Conservation (phyloP, 2,888 invertebrate genomes). For the Erannis defoliaria region DNA sequence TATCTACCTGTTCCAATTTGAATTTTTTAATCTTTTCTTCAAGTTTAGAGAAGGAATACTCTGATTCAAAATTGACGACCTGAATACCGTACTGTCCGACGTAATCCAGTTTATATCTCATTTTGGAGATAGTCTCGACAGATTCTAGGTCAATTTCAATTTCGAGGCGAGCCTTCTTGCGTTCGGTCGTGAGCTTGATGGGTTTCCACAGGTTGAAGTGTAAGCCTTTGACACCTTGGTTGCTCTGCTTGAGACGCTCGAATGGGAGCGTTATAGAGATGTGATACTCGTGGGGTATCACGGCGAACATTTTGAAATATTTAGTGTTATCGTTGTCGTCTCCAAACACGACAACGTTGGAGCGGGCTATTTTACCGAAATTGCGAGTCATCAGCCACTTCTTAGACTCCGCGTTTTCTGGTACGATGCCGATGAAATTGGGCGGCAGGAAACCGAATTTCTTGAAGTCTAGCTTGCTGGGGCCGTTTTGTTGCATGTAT, state of each 20-base stretch:
- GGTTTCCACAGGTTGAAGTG: slow-evolving; percentile 71
- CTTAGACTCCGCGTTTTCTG: slow-evolving; percentile 69
- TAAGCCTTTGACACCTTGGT: slow-evolving; percentile 69
- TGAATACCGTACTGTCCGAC: slow-evolving; percentile 47
- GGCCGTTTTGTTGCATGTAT: slow-evolving; percentile 61
- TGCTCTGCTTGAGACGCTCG: slow-evolving; percentile 65
- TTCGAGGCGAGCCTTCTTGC: slow-evolving; percentile 44
- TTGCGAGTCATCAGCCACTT: slow-evolving; percentile 66
- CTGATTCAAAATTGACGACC: slow-evolving; percentile 52
- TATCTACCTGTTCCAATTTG: slow-evolving; percentile 67
- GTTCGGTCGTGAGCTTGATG: slow-evolving; percentile 19
- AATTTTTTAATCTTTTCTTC: slow-evolving; percentile 58
- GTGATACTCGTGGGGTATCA: slow-evolving; percentile 47
- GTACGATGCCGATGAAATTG: slow-evolving; percentile 67
- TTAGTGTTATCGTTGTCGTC: slow-evolving; percentile 57
- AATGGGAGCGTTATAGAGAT: slow-evolving; percentile 45
- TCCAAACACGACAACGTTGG: slow-evolving; percentile 59
- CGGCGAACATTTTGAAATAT: slow-evolving; percentile 61
- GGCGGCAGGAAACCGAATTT: slow-evolving; percentile 71
- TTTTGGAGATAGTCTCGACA: slow-evolving; percentile 60
- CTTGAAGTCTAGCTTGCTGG: slow-evolving; percentile 65
- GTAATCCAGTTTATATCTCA: slow-evolving; percentile 67
- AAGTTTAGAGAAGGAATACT: slow-evolving; percentile 53
- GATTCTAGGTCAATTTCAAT: slow-evolving; percentile 73
- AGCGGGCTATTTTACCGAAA: slow-evolving; percentile 63